A percentile compares a stretch with the other conserved stretches of the same genome.
Conservation (phyloP, 2,113 vertebrate species). For the Galbula dea region DNA sequence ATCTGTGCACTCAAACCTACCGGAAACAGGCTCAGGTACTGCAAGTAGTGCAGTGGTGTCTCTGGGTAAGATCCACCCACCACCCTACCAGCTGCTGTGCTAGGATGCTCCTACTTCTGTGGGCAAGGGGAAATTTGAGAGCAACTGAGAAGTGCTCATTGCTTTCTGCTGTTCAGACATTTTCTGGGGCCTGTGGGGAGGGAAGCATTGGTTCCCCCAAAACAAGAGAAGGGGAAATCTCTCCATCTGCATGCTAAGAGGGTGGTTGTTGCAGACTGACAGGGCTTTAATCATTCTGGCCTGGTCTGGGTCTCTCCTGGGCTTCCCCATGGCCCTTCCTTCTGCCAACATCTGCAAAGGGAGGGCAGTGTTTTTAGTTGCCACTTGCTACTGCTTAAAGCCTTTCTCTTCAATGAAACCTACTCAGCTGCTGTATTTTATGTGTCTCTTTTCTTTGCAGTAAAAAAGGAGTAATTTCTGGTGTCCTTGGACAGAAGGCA, state of each 20-base stretch:
- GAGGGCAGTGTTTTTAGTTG: not conserved
- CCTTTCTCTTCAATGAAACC: not conserved
- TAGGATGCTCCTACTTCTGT: not conserved
- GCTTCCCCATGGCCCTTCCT: not conserved
- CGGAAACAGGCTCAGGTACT: constrained; percentile 72
- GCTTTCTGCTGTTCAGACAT: not conserved
- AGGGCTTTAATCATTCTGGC: not conserved
- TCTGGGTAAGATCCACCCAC: not conserved
- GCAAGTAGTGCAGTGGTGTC: not conserved
- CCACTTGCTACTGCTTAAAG: not conserved
- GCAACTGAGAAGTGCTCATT: not conserved
- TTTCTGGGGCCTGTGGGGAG: not conserved
- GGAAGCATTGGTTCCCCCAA: not conserved
- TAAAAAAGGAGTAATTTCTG: constrained; percentile 44
- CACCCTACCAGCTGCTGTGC: not conserved
- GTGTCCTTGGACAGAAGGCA: constrained; percentile 52
- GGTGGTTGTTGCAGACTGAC: not conserved
- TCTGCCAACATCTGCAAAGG: not conserved
- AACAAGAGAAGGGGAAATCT: not conserved
- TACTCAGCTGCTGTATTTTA: not conserved
- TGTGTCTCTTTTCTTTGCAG: constrained; percentile 14
- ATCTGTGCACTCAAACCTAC: constrained; percentile 78
- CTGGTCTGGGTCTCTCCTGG: not conserved
- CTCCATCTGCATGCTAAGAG: not conserved
- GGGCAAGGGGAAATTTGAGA: not conserved